Conservation (phyloP, 2,113 vertebrate genomes). For the Pterocles burchelli region DNA sequence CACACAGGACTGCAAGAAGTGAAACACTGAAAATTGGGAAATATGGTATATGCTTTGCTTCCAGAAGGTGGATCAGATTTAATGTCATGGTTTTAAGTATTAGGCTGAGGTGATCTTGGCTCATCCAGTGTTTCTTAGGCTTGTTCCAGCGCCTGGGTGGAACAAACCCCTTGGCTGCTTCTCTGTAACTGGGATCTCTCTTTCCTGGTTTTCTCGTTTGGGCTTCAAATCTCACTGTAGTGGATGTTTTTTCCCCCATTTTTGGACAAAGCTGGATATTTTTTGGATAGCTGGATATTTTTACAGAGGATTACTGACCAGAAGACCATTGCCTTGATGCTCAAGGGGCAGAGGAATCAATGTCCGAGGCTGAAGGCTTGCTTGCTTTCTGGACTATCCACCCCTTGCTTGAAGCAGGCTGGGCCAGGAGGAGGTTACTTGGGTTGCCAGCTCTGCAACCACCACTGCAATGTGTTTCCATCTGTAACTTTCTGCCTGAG, state of each 20-base stretch:
- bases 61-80: background rate
- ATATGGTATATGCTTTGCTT: background rate
- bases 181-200: background rate
- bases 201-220: background rate
- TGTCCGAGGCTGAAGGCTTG: background rate
- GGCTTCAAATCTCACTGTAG: background rate
- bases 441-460: background rate
- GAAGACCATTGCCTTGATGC: background rate
- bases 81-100: background rate
- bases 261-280: background rate
- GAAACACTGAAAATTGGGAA: background rate
- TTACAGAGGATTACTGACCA: background rate
- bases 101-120: background rate
- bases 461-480: fast-evolving
- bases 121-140: background rate
- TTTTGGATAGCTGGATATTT: background rate
- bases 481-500: background rate
- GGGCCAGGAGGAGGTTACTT: background rate
- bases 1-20: background rate
- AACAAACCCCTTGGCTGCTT: background rate
- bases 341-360: background rate
- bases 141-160: background rate
- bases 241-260: background rate
- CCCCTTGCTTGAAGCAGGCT: background rate
- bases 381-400: fast-evolving